Conservation (phyloP, 2,113 vertebrate species). For the Notarius quadriscutis region DNA sequence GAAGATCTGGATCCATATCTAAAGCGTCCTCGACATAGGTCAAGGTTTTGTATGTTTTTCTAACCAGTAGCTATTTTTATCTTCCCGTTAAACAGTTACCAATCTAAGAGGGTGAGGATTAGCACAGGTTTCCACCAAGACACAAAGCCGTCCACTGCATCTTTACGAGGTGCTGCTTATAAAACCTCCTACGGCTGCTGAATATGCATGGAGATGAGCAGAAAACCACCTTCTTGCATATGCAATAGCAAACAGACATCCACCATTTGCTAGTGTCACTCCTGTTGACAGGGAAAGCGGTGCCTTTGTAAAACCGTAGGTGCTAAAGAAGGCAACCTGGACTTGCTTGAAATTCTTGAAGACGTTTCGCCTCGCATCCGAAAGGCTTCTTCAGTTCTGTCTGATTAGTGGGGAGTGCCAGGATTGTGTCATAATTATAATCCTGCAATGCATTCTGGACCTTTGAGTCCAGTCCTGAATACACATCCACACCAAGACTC, state of each 20-base stretch:
- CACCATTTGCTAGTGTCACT: neutral
- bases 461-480: no score
- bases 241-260: neutral
- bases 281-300: neutral
- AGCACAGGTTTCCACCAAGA: neutral
- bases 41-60: neutral
- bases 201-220: neutral
- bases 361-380: no score
- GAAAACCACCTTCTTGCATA: neutral
- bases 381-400: no score
- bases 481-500: no score
- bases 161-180: neutral
- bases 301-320: neutral
- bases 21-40: neutral
- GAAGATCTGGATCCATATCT: neutral
- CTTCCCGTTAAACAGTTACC: neutral
- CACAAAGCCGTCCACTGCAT: neutral
- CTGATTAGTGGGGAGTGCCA: no score
- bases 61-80: neutral
- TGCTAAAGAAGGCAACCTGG: no score
- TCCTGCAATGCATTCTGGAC: no score
- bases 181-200: neutral
- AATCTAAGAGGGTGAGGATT: neutral
- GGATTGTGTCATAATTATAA: no score
- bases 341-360: no score